Evolutionary conservation across 2,888 invertebrate species (phyloP).

Genomic region (Eristalis arbustorum): DNA sequence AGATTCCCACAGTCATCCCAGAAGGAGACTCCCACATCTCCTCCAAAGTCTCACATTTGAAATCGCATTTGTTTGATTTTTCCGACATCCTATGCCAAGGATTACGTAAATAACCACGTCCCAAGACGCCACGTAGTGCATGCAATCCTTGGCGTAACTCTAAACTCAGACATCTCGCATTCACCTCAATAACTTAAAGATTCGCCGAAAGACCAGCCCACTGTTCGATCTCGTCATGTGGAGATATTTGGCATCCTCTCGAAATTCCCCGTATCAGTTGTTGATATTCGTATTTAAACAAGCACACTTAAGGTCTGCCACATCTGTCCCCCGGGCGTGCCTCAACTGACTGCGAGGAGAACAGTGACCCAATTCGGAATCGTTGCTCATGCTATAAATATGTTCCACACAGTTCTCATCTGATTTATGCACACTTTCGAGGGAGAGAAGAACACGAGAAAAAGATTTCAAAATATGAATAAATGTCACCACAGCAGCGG

Average conservation of each 20-base stretch:
- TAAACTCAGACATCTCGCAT: background rate
- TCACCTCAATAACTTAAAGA: background rate
- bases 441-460: background rate
- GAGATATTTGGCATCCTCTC: background rate
- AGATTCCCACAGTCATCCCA: background rate
- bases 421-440: background rate
- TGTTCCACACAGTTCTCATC: background rate
- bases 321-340: slow-evolving; percentile 1
- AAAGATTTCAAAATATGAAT: background rate
- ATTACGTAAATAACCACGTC: background rate
- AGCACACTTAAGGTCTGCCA: background rate
- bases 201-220: background rate
- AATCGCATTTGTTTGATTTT: background rate
- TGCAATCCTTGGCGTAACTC: background rate
- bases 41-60: too few species aligned
- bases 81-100: background rate
- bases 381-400: background rate
- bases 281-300: background rate
- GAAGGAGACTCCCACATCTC: background rate
- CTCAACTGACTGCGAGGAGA: background rate
- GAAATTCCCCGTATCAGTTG: background rate
- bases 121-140: background rate
- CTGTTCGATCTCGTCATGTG: background rate
- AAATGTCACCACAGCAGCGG: background rate
- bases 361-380: background rate